Conservation (phyloP, 1,140 invertebrate genomes). For the Lineus longissimus region DNA sequence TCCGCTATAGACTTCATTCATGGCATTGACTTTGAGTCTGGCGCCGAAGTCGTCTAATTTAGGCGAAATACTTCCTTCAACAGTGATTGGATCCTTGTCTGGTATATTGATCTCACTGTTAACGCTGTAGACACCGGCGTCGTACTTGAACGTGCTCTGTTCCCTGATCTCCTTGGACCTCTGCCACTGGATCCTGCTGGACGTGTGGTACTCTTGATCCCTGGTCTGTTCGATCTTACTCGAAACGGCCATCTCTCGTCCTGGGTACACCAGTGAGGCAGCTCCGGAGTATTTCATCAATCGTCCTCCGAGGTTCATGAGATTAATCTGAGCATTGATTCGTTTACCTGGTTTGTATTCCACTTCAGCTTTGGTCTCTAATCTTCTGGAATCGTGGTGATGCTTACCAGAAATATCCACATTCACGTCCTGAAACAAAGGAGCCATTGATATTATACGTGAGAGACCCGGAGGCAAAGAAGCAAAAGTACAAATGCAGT, state of each 20-base stretch:
- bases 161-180: not conserved
- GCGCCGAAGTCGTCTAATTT: slow-evolving; percentile 19
- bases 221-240: slow-evolving; percentile 11
- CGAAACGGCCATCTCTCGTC: slow-evolving; percentile 16
- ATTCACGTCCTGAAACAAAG: slow-evolving; percentile 15
- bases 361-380: slow-evolving; percentile 14
- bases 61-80: slow-evolving; percentile 19
- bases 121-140: not conserved
- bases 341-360: slow-evolving; percentile 16
- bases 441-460: no score
- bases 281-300: slow-evolving; percentile 11
- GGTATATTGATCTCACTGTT: slow-evolving; percentile 15
- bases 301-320: slow-evolving; percentile 13
- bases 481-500: no score
- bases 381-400: slow-evolving; percentile 9
- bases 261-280: slow-evolving; percentile 24
- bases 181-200: slow-evolving; percentile 12
- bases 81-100: slow-evolving; percentile 15
- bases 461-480: no score
- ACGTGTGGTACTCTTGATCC: slow-evolving; percentile 15
- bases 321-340: slow-evolving; percentile 10
- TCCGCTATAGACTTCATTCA: not conserved
- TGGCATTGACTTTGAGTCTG: not conserved
- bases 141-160: slow-evolving; percentile 8
- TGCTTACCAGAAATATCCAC: slow-evolving; percentile 13